phyloP scores from a whole-genome alignment of 2,797 vertebrate genomes.

The Aldrovandia affinis region DNA sequence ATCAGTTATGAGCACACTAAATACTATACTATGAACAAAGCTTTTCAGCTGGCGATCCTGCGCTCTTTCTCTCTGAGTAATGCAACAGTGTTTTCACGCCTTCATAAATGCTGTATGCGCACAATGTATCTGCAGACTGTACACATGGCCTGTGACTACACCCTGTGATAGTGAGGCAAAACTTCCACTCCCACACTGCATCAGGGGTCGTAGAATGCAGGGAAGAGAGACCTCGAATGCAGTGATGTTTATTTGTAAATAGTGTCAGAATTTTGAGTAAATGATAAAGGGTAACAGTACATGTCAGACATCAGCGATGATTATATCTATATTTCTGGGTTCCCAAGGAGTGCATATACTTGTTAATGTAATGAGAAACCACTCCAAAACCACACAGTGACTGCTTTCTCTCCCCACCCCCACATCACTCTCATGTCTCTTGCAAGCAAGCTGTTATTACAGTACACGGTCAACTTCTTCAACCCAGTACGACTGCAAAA shows the following conservation, averaged over 20 bases:
- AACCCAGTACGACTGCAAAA: background rate
- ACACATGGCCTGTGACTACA: background rate
- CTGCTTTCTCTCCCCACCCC: background rate
- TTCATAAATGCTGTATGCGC: background rate
- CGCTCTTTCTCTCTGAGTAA: too few species aligned
- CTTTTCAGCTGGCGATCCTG: background rate
- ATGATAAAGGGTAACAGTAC: background rate
- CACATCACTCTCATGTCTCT: slow-evolving; percentile 9
- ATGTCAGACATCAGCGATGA: background rate
- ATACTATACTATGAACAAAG: background rate
- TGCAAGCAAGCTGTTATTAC: slow-evolving; percentile 29
- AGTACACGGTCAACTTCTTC: slow-evolving; percentile 9
- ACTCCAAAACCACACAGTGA: background rate
- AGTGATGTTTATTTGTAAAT: background rate
- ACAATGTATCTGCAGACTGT: background rate
- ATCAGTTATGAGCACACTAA: background rate
- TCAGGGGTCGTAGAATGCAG: background rate
- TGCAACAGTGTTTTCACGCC: too few species aligned
- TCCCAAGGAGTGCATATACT: background rate
- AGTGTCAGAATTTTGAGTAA: background rate
- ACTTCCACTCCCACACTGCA: background rate
- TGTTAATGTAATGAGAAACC: background rate
- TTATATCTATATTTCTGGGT: background rate
- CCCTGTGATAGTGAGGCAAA: background rate
- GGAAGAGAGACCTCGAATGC: background rate